These are phyloP conservation scores for Trachymyrmex septentrionalis DNA, from an alignment of 1,140 invertebrate genomes.

Conservation along the genomic window DNA sequence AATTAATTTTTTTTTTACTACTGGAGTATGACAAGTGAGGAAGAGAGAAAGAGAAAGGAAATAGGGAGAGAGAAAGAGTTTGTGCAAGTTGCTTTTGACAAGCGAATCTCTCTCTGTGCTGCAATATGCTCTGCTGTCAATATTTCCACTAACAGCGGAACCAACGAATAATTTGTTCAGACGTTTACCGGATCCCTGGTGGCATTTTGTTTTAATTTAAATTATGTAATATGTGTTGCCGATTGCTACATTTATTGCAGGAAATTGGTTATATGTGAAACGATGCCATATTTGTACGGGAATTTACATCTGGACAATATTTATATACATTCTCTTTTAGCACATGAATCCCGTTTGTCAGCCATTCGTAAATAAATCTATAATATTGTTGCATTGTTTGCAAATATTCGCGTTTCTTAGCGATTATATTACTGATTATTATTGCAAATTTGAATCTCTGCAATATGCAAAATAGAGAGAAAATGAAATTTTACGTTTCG, in stretches of 20 bases:
- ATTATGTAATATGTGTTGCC: not conserved
- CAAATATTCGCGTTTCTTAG: not conserved
- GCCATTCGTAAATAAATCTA: not conserved
- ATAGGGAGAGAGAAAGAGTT: not conserved
- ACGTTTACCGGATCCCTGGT: not conserved
- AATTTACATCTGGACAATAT: constrained; percentile 23
- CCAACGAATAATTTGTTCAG: constrained; percentile 31
- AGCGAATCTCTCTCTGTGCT: not conserved
- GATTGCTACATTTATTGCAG: not conserved
- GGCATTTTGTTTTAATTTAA: constrained; percentile 30
- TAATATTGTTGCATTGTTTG: not conserved
- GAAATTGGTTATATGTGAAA: not conserved
- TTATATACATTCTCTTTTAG: not conserved
- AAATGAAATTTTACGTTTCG: not conserved
- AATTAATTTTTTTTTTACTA: not conserved
- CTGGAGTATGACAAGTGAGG: not conserved
- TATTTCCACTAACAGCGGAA: constrained; percentile 16
- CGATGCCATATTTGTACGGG: not conserved
- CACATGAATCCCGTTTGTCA: not conserved
- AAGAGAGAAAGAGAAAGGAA: no score
- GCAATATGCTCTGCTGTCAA: not conserved
- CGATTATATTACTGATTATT: not conserved
- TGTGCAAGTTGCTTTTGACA: not conserved
- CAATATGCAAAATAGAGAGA: not conserved
- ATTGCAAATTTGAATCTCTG: not conserved